Conservation (phyloP, 1,140 invertebrate species). For the Lepidurus packardi region DNA sequence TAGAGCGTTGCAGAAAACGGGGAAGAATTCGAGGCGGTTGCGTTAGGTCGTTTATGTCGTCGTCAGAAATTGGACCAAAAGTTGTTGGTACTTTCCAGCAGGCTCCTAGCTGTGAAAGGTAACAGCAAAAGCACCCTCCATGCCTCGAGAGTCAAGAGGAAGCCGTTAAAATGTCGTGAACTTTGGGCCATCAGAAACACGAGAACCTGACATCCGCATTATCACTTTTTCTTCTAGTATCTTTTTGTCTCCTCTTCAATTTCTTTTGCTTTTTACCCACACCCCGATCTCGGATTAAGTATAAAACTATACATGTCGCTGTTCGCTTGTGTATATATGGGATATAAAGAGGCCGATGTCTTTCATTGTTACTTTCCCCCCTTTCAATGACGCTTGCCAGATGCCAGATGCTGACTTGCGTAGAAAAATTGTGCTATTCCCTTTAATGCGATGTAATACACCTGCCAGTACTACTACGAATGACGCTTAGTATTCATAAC, state of each 20-base stretch:
- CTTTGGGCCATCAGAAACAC: not conserved
- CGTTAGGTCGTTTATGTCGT: constrained; percentile 18
- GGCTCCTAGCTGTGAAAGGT: constrained; percentile 17
- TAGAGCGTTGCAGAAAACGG: constrained; percentile 6
- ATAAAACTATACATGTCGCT: too few species aligned
- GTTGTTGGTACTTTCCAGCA: constrained; percentile 7
- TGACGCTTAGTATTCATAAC: too few species aligned
- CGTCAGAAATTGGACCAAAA: constrained; percentile 19
- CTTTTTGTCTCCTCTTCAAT: not conserved
- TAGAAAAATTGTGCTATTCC: too few species aligned
- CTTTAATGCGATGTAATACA: too few species aligned
- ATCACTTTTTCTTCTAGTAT: not conserved
- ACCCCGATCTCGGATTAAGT: too few species aligned
- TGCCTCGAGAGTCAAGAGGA: not conserved
- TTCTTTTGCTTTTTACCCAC: not conserved
- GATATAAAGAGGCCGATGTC: not conserved
- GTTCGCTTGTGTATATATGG: not conserved
- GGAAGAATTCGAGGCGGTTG: not conserved
- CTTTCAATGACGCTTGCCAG: not conserved
- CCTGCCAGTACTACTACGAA: too few species aligned
- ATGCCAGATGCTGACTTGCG: not conserved
- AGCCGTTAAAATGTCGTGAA: constrained; percentile 13
- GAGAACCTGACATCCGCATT: not conserved
- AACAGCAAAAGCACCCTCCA: constrained; percentile 2
- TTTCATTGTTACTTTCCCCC: not conserved